phyloP scores from a whole-genome alignment of 2,113 vertebrate species.

The Trochalopteron elliotii region DNA sequence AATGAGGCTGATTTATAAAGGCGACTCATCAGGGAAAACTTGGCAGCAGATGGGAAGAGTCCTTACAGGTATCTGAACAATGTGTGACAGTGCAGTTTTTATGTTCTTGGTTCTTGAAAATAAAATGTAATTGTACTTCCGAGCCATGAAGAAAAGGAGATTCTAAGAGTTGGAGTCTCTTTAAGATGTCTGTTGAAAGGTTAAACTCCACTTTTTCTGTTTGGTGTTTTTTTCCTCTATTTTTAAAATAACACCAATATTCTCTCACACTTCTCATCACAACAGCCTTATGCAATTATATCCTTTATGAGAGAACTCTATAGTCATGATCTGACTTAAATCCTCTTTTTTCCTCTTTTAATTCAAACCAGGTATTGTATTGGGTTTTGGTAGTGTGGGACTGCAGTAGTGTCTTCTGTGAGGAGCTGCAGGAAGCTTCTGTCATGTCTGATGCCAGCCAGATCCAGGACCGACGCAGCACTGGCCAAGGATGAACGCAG shows the following conservation, averaged over 20 bases:
- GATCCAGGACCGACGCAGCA: neutral
- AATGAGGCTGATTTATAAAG: neutral
- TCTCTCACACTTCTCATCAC: neutral
- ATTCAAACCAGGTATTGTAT: neutral
- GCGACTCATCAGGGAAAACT: neutral
- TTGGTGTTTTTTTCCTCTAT: rapidly evolving
- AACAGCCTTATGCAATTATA: neutral
- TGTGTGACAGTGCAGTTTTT: neutral
- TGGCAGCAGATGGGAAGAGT: neutral
- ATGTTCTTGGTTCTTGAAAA: neutral
- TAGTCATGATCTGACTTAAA: neutral
- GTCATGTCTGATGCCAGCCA: neutral
- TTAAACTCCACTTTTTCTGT: neutral
- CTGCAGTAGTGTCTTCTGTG: neutral
- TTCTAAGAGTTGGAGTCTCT: neutral
- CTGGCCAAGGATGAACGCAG: neutral
- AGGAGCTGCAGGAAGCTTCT: neutral
- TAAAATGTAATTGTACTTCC: neutral
- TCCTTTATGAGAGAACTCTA: neutral
- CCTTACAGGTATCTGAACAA: neutral
- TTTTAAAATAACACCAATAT: neutral
- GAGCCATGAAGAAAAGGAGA: neutral
- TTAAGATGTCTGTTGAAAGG: neutral
- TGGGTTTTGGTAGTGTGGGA: neutral
- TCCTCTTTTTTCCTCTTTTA: rapidly evolving